Percentiles rank a stretch among this genome's conserved stretches.
These are phyloP conservation scores for Gopherus evgoodei DNA, from an alignment of 2,113 vertebrate species.

Conservation along the genomic window DNA sequence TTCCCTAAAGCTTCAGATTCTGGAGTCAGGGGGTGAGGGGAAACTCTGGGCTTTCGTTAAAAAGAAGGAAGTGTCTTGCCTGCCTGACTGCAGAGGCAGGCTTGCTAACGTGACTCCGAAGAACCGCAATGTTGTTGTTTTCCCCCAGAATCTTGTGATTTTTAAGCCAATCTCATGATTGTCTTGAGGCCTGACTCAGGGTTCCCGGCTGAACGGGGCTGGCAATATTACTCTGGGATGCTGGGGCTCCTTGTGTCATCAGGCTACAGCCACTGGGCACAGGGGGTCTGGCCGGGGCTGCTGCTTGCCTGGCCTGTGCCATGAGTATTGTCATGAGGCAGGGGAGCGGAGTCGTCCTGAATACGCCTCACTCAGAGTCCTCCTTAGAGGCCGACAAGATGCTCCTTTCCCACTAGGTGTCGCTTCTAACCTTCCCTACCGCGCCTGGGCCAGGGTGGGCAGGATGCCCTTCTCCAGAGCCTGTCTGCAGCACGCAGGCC, in stretches of 20 bases:
- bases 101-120: neutral
- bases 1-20: neutral
- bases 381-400: neutral
- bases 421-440: slow-evolving; percentile 20
- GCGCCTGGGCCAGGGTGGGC: neutral
- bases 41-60: neutral
- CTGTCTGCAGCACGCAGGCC: too few relatives aligned
- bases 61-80: too few relatives aligned
- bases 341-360: slow-evolving; percentile 37
- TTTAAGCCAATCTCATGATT: neutral
- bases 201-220: fast-evolving
- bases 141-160: neutral
- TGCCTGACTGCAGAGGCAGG: neutral
- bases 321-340: neutral
- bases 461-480: neutral
- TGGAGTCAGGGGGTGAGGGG: neutral
- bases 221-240: fast-evolving
- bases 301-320: neutral
- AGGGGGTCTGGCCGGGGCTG: neutral
- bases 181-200: too few relatives aligned
- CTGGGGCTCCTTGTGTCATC: neutral
- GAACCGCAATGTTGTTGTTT: neutral
- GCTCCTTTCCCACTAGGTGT: slow-evolving; percentile 52
- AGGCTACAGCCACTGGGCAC: neutral
- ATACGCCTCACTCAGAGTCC: neutral